Conservation (phyloP, 2,113 vertebrate species). For the Diphyllodes magnificus region DNA sequence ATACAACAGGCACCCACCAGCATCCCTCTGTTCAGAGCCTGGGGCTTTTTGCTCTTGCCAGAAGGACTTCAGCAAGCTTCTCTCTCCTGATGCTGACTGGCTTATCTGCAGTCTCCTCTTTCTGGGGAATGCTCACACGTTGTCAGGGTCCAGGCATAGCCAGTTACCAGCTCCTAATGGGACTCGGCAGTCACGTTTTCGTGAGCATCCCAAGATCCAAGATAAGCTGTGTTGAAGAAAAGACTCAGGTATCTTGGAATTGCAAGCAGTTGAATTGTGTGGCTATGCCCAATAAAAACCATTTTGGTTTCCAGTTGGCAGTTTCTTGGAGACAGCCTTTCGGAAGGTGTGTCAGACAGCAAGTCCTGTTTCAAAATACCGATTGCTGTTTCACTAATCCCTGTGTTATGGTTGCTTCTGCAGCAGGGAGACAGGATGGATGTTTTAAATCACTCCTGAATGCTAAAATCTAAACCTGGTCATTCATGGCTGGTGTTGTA, state of each 20-base stretch:
- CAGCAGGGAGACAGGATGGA: neutral
- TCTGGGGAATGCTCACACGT: accelerated
- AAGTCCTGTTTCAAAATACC: neutral
- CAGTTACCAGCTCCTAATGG: neutral
- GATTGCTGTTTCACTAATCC: neutral
- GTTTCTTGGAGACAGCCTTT: neutral
- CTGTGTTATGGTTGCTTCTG: neutral
- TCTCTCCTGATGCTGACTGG: neutral
- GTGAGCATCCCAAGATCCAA: neutral
- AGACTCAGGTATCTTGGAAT: neutral
- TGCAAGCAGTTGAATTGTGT: neutral
- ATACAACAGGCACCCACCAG: neutral
- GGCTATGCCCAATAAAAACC: neutral
- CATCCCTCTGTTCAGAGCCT: neutral
- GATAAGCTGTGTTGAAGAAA: neutral
- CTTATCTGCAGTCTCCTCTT: neutral
- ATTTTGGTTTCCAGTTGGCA: neutral
- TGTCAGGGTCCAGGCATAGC: neutral
- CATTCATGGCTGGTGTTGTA: neutral
- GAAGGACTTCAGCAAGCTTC: neutral
- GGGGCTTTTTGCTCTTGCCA: neutral
- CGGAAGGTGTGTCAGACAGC: neutral
- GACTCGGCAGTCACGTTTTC: neutral
- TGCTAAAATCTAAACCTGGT: neutral
- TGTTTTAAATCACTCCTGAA: neutral